phyloP scores from a whole-genome alignment of 2,888 invertebrate genomes.

The Aleiodes testaceus region DNA sequence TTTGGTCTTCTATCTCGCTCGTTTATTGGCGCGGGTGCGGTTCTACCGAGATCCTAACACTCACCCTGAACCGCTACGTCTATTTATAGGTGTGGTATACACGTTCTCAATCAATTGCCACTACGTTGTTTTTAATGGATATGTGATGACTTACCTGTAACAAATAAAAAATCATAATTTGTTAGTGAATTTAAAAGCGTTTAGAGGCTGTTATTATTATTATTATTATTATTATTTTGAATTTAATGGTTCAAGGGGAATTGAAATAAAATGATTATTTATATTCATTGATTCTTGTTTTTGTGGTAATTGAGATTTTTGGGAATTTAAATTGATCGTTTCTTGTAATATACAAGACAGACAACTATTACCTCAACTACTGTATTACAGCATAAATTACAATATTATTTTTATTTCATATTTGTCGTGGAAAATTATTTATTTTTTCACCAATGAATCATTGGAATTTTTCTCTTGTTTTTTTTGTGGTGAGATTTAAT shows the following conservation, averaged over 20 bases:
- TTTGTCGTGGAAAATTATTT: too few species aligned
- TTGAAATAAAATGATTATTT: too few species aligned
- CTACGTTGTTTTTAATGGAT: constrained; percentile 25
- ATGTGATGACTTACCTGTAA: constrained; percentile 65
- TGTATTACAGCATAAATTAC: not conserved
- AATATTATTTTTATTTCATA: constrained; percentile 7
- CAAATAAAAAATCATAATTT: constrained; percentile 54
- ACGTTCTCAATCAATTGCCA: constrained; percentile 41
- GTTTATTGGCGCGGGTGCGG: constrained; percentile 23
- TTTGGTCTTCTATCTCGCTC: not conserved
- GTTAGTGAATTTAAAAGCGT: not conserved
- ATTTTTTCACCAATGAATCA: not conserved
- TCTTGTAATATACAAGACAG: too few species aligned
- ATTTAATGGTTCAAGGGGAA: too few species aligned
- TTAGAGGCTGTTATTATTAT: not conserved
- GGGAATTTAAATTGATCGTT: too few species aligned
- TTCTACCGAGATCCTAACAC: constrained; percentile 23
- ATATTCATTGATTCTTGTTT: too few species aligned
- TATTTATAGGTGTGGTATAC: constrained; percentile 38
- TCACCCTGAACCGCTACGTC: constrained; percentile 28
- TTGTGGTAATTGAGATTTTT: too few species aligned
- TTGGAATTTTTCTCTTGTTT: constrained; percentile 6
- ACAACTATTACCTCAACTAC: too few species aligned
- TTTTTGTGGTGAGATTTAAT: constrained; percentile 5
- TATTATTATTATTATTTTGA: too few species aligned